A percentile compares a stretch with the other conserved stretches of the same genome.
These are phyloP conservation scores for Chorisops tibialis DNA, from an alignment of 2,888 invertebrate species.

Conservation along the genomic window DNA sequence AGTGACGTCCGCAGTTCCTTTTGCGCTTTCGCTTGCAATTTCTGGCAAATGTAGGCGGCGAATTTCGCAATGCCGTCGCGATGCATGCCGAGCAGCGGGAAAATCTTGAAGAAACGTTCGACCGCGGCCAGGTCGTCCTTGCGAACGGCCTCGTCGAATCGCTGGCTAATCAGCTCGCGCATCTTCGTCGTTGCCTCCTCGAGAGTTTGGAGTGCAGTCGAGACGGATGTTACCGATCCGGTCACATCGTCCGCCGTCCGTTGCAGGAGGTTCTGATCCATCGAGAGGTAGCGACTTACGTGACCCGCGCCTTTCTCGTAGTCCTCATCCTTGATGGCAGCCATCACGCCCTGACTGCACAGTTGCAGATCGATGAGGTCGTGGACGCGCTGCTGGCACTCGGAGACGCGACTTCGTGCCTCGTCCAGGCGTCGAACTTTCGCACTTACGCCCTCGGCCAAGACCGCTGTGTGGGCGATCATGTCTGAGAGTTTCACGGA, in stretches of 20 bases:
- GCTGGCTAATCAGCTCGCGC: conserved; percentile 57
- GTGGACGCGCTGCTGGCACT: conserved; percentile 90
- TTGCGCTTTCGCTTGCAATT: conserved; percentile 65
- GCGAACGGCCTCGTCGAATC: conserved; percentile 89
- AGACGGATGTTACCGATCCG: conserved; percentile 53
- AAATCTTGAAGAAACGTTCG: conserved; percentile 94
- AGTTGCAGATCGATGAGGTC: conserved; percentile 92
- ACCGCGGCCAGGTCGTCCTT: conserved; percentile 85
- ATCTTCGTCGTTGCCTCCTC: conserved; percentile 74
- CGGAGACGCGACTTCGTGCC: conserved; percentile 83
- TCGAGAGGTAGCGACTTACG: conserved; percentile 87
- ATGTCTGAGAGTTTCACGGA: conserved; percentile 78
- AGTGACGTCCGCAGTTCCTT: conserved; percentile 69
- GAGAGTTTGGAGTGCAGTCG: conserved; percentile 54
- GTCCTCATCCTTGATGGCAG: conserved; percentile 90
- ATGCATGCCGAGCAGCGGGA: conserved; percentile 89
- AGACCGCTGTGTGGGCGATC: conserved; percentile 79
- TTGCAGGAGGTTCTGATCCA: conserved; percentile 81
- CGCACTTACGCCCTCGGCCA: conserved; percentile 91
- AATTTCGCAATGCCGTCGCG: conserved; percentile 86
- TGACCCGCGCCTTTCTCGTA: conserved; percentile 95
- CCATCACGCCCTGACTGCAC: conserved; percentile 96
- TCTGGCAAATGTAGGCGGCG: conserved; percentile 78
- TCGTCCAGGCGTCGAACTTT: conserved; percentile 92
- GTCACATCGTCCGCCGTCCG: conserved; percentile 74